These are phyloP conservation scores for Drosophila novamexicana DNA, from an alignment of 1,140 invertebrate species.

Conservation along the genomic window DNA sequence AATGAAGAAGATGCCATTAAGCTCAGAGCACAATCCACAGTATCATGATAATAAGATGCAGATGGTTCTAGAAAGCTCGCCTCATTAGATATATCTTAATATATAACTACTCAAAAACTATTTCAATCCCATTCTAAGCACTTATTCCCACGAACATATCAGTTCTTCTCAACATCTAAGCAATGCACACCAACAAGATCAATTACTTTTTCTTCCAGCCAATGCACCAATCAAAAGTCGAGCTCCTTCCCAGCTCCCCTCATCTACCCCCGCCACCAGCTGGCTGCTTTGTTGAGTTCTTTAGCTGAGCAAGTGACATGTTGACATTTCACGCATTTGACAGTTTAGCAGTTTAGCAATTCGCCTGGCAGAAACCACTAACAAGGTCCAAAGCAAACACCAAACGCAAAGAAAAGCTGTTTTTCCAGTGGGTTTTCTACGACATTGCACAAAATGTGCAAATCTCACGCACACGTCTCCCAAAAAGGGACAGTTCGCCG, in stretches of 20 bases:
- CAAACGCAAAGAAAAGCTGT: slow-evolving; percentile 66
- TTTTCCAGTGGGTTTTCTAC: slow-evolving; percentile 77
- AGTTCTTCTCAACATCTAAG: background rate
- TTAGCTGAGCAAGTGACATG: slow-evolving; percentile 62
- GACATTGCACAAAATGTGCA: slow-evolving; percentile 75
- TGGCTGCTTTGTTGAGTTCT: background rate
- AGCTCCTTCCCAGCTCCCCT: background rate
- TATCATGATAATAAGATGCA: too few species aligned
- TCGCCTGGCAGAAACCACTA: slow-evolving; percentile 65
- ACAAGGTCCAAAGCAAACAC: slow-evolving; percentile 70
- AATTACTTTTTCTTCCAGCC: slow-evolving; percentile 1
- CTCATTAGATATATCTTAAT: too few species aligned
- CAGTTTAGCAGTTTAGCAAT: slow-evolving; percentile 79
- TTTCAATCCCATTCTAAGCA: background rate
- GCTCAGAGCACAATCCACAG: too few species aligned
- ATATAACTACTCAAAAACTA: background rate
- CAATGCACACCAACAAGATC: background rate
- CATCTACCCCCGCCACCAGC: background rate
- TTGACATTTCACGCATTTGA: slow-evolving; percentile 79
- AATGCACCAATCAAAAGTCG: slow-evolving; percentile 38
- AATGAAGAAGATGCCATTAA: too few species aligned
- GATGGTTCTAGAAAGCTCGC: too few species aligned
- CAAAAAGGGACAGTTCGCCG: slow-evolving; percentile 6
- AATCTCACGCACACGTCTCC: slow-evolving; percentile 68
- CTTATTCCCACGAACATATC: background rate